phyloP scores from a whole-genome alignment of 2,888 invertebrate genomes.

The Ornithoptera priamus region DNA sequence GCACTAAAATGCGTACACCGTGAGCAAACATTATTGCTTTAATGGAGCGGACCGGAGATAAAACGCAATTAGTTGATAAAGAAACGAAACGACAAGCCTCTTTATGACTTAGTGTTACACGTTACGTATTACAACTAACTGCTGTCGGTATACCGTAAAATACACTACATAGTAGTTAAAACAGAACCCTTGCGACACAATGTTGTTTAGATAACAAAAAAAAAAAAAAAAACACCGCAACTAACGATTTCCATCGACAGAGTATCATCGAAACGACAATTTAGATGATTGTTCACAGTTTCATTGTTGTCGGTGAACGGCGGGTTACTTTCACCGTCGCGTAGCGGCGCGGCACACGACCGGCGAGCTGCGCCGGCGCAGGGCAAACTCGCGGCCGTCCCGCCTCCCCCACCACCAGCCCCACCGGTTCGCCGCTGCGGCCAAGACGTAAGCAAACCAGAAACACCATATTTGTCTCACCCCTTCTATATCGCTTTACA shows the following conservation, averaged over 20 bases:
- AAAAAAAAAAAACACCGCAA: conserved; percentile 1
- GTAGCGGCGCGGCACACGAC: conserved; percentile 51
- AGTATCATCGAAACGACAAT: neutral
- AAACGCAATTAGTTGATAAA: conserved; percentile 53
- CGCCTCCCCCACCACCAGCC: conserved; percentile 58
- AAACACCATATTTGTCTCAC: conserved; percentile 68
- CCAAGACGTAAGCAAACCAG: conserved; percentile 61
- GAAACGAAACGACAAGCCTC: conserved; percentile 34
- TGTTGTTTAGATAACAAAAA: neutral
- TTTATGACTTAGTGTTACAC: neutral
- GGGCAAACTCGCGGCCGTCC: conserved; percentile 64
- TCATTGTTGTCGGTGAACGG: conserved; percentile 42
- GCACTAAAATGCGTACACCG: conserved; percentile 27
- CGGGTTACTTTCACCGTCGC: conserved; percentile 66
- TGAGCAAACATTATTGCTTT: conserved; percentile 48
- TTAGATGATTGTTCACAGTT: conserved; percentile 35
- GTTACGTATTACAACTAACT: too few relatives aligned
- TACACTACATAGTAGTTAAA: too few relatives aligned
- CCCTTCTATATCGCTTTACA: conserved; percentile 46
- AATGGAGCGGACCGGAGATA: conserved; percentile 55
- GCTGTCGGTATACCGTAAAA: too few relatives aligned
- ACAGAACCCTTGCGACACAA: neutral
- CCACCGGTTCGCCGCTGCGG: conserved; percentile 41
- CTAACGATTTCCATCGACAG: conserved; percentile 27
- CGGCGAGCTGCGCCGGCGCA: conserved; percentile 63